Conservation (phyloP, 1,140 invertebrate genomes). For the Lycorma delicatula region DNA sequence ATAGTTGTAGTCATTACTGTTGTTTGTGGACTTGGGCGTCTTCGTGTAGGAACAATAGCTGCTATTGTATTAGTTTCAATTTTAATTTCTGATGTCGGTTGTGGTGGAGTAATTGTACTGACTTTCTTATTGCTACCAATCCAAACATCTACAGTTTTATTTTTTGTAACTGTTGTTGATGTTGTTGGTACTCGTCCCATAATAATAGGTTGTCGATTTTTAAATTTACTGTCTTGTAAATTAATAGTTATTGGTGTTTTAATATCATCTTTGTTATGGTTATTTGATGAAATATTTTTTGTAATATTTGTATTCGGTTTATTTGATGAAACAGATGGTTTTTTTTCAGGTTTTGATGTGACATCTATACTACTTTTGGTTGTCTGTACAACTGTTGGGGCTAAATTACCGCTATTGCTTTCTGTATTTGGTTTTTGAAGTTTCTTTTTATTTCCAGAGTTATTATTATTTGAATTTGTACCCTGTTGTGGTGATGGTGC, state of each 20-base stretch:
- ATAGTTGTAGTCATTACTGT: too few relatives aligned
- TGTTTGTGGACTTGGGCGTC: too few relatives aligned
- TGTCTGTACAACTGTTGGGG: too few relatives aligned
- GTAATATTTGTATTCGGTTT: slow-evolving; percentile 11
- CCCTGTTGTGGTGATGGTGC: neutral
- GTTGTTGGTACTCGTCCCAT: slow-evolving; percentile 29
- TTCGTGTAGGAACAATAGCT: too few relatives aligned
- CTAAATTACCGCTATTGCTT: too few relatives aligned
- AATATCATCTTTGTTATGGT: slow-evolving; percentile 6
- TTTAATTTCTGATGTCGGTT: slow-evolving; percentile 17
- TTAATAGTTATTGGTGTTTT: slow-evolving; percentile 3
- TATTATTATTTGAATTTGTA: neutral
- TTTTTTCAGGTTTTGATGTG: slow-evolving; percentile 9
- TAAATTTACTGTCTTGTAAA: slow-evolving; percentile 31
- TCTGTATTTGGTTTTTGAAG: neutral
- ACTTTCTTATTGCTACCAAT: slow-evolving; percentile 18
- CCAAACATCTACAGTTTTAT: slow-evolving; percentile 14
- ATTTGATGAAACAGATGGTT: slow-evolving; percentile 7
- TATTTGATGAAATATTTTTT: neutral
- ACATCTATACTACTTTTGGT: neutral
- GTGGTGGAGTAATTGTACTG: slow-evolving; percentile 13
- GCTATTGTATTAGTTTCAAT: slow-evolving; percentile 23
- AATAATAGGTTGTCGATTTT: slow-evolving; percentile 30
- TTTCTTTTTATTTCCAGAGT: slow-evolving; percentile 5
- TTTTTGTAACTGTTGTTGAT: slow-evolving; percentile 11